Evolutionary conservation across 2,113 vertebrate genomes (phyloP), one percentile per base, ranked within the genome.

Genomic region (Carassius gibelio): DNA sequence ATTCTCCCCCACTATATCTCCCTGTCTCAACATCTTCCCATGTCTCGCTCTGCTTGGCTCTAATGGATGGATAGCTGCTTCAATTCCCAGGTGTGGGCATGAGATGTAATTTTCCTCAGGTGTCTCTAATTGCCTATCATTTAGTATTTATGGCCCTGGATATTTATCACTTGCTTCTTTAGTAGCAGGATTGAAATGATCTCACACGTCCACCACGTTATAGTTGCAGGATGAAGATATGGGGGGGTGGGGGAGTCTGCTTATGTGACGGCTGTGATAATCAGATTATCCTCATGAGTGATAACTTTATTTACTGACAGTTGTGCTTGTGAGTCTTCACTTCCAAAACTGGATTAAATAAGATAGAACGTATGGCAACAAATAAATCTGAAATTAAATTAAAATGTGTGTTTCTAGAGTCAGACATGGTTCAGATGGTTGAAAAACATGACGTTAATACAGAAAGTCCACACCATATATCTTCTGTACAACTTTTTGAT

Each of bases 61-160:
- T 92, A 90, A 90, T 88, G 89, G 91, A 90, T 89, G 66, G 85
- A 26, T 83, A 81, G 30, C 71, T 72, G 80, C 17, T 86, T 88
- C 71, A 72, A 84, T 90, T 82, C 82, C 90, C 84, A 91, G 91
- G 92, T 93, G 89, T 88, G 62, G 69, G 81, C 59, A 84, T 86
- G 84, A 90, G 76, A 86, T 83, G 87, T 92, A 91, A 92, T 93
- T 89, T 89, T 92, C 90, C 89, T 90, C 90, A 93, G 91, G 93
- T 92, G 90, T 86, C 90, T 90, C 89, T 94, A 93, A 94, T 94
- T 93, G 93, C 90, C 86, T 84, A 84, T 84, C 90, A 94, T 94
- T 93, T 92, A 89, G 87, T 92, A 94, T 94, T 92, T 91, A 94
- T 92, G 90, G 89, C 59, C 86, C 1, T 81, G 90, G 64, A 88